Base-by-base conservation (phyloP, 2,888 invertebrate genomes). In the Kuschelorhynchus macadamiae region DNA sequence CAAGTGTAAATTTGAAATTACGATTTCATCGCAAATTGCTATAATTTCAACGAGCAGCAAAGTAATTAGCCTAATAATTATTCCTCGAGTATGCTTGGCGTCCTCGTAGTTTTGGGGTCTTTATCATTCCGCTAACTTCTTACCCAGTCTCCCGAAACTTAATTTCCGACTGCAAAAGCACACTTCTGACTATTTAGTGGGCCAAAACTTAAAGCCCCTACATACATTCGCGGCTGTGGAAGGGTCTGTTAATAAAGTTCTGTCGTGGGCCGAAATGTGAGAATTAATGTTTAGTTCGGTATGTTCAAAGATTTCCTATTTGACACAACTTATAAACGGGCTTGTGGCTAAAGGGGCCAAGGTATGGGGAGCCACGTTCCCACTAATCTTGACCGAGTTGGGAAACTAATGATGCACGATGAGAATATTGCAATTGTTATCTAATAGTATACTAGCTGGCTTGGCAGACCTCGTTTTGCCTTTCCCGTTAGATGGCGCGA, bases 141-240 rank as follows among this genome's bases (percentile, higher is more conserved):
- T 57, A 41, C 21, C 4, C 50, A 50, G 42, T 32, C 52, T 46
- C 50, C n/a, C 47, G 30, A 59, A 60, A 67, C 60, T 59, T 67
- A 67, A 67, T 67, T 67, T 67, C 67, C 67, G 55, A 66, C 36
- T 67, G 61, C 60, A 59, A 41, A 53, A 50, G 59, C 53, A 53
- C 60, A 66, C 53, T 59, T 52, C 18, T 32, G 55, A 67, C 67
- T 61, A 61, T 61, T 67, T 61, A 67, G 53, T 12, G 47, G 61
- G 41, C 67, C 53, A 20, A 55, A 53, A 61, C 53, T 53, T 60
- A 49, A 60, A 41, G 46, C 55, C 20, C 16, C 12, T 59, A 61
- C 67, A 59, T 59, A 61, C 30, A 60, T 60, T 16, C 30, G 18
- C 61, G 49, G 50, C 50, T 47, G 20, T n/a, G 1, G 30, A 20